phyloP scores from a whole-genome alignment of 1,140 invertebrate genomes.

The Pseudomyrmex sp. region DNA sequence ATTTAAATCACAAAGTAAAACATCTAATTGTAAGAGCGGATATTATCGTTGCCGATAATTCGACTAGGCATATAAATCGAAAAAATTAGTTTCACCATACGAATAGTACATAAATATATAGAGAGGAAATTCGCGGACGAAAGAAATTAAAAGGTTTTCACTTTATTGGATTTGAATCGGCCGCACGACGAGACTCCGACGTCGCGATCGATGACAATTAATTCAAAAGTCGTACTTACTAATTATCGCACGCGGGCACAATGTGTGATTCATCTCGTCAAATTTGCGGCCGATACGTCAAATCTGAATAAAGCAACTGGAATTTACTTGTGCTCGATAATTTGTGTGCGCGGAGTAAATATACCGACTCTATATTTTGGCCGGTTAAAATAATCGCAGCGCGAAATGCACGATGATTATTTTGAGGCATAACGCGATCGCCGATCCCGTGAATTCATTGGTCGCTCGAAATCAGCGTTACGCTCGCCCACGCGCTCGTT shows the following conservation, averaged over 20 bases:
- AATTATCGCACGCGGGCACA: slow-evolving; percentile 61
- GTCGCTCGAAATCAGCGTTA: slow-evolving; percentile 47
- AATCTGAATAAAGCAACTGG: slow-evolving; percentile 63
- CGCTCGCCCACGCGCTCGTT: slow-evolving; percentile 41
- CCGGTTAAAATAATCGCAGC: slow-evolving; percentile 69
- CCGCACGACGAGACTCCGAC: slow-evolving; percentile 21
- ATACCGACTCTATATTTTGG: slow-evolving; percentile 52
- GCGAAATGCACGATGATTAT: slow-evolving; percentile 68
- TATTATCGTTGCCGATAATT: slow-evolving; percentile 1
- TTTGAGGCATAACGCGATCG: slow-evolving; percentile 56
- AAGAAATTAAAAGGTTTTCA: slow-evolving; percentile 48
- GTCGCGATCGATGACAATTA: slow-evolving; percentile 56
- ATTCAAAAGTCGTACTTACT: slow-evolving; percentile 62
- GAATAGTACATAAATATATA: slow-evolving; percentile 29
- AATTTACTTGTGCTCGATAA: slow-evolving; percentile 70
- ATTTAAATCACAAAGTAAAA: no score
- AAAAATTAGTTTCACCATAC: slow-evolving; percentile 11
- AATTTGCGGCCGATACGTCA: slow-evolving; percentile 62
- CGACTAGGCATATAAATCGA: slow-evolving; percentile 9
- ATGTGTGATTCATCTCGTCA: slow-evolving; percentile 59
- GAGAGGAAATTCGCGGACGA: slow-evolving; percentile 33
- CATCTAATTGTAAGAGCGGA: no score
- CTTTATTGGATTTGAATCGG: slow-evolving; percentile 46
- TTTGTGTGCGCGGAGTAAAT: slow-evolving; percentile 67
- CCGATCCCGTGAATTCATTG: slow-evolving; percentile 59